Evolutionary conservation across 1,140 invertebrate genomes (phyloP).

Genomic region (Nasonia vitripennis): DNA sequence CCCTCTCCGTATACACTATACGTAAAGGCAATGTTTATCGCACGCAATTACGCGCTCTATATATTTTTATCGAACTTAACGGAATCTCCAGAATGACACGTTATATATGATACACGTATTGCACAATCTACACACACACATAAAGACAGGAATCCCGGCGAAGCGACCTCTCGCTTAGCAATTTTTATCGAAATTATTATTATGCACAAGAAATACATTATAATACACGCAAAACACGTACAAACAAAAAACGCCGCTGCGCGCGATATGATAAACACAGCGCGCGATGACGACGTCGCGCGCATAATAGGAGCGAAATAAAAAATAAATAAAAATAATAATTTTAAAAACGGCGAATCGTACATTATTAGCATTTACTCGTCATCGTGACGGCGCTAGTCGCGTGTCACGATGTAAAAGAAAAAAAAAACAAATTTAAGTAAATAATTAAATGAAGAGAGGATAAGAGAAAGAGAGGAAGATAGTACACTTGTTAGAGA

Average conservation of each 20-base stretch:
- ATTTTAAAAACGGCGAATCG: not conserved
- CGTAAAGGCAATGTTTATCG: not conserved
- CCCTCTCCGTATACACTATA: not conserved
- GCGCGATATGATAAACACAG: not conserved
- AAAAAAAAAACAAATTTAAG: constrained; percentile 3
- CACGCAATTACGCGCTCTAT: not conserved
- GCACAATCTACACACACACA: no score
- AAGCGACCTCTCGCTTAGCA: no score
- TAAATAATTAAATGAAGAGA: constrained; percentile 16
- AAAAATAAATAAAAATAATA: constrained; percentile 3
- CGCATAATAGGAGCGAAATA: not conserved
- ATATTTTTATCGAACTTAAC: not conserved
- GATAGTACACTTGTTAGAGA: constrained; percentile 35
- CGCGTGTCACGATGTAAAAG: constrained; percentile 44
- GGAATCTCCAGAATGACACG: no score
- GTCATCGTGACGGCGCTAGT: constrained; percentile 30
- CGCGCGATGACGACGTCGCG: not conserved
- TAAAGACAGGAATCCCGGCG: not conserved
- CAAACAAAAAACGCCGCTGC: not conserved
- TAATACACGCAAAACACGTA: not conserved
- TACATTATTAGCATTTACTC: constrained; percentile 9
- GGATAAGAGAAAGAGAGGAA: not conserved
- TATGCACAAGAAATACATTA: not conserved
- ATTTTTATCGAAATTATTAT: not conserved
- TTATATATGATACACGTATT: no score